These are phyloP conservation scores for Hucho hucho DNA, from an alignment of 2,113 vertebrate genomes.

Conservation along the genomic window DNA sequence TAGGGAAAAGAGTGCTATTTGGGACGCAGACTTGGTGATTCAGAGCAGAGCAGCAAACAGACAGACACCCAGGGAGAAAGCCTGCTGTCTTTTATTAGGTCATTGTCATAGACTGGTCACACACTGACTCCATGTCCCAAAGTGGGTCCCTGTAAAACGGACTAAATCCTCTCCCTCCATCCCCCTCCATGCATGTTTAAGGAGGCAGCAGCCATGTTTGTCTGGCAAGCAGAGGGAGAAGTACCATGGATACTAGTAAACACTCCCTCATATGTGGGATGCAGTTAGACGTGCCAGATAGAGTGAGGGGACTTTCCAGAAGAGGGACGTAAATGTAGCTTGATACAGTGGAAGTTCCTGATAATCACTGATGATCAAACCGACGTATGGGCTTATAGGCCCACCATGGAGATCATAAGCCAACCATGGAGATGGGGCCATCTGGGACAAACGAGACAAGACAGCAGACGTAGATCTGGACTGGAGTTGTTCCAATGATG, in stretches of 20 bases:
- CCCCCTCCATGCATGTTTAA: conserved; percentile 3
- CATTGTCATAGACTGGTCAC: not conserved
- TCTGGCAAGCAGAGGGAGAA: not conserved
- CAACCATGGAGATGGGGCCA: too few relatives aligned
- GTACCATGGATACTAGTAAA: not conserved
- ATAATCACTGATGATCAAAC: too few relatives aligned
- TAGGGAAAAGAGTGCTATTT: too few relatives aligned
- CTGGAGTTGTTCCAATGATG: too few relatives aligned
- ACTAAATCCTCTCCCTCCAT: not conserved
- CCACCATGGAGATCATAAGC: too few relatives aligned
- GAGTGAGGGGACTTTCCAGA: conserved; percentile 6
- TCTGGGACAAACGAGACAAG: too few relatives aligned
- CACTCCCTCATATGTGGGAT: not conserved
- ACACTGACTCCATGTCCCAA: too few relatives aligned
- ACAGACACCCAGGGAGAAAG: not conserved
- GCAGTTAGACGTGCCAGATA: conserved; percentile 8
- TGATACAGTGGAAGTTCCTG: too few relatives aligned
- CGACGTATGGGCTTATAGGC: too few relatives aligned
- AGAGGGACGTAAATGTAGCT: not conserved
- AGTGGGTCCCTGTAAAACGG: not conserved
- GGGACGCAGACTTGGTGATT: too few relatives aligned
- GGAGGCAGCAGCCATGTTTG: conserved; percentile 5
- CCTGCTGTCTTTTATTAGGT: conserved; percentile 10
- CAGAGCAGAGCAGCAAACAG: not conserved
- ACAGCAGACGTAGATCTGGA: too few relatives aligned